These are phyloP conservation scores for Holothuria scabra DNA, from an alignment of 53 echinoderm and acorn worm species.

Conservation along the genomic window DNA sequence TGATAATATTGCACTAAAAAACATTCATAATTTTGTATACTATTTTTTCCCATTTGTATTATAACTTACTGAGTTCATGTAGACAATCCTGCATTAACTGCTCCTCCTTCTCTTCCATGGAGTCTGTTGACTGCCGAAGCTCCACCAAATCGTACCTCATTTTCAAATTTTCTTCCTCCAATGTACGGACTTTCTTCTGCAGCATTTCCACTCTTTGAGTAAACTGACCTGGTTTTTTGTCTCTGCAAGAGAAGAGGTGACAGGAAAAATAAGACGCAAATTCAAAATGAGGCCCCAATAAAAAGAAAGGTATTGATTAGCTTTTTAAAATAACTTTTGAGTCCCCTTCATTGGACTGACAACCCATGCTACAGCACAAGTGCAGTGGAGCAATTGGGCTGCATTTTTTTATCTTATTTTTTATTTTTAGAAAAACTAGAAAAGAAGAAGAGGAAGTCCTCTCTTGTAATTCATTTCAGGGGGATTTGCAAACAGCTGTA, in stretches of 20 bases:
- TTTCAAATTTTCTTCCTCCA: slow-evolving; percentile 96
- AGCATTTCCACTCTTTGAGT: slow-evolving; percentile 85
- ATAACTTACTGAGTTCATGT: slow-evolving; percentile 77
- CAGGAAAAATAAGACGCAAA: background rate
- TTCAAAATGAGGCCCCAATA: background rate
- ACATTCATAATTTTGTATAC: too few species aligned
- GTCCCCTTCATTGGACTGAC: too few species aligned
- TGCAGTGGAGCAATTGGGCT: too few species aligned
- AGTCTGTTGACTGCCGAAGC: slow-evolving; percentile 67
- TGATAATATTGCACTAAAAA: too few species aligned
- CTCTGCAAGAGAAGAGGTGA: background rate
- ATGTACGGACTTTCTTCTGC: slow-evolving; percentile 93
- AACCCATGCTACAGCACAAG: too few species aligned
- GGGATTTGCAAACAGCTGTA: too few species aligned
- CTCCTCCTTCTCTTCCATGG: slow-evolving; percentile 93
- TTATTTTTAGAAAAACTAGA: too few species aligned
- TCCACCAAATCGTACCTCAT: slow-evolving; percentile 85
- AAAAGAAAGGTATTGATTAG: too few species aligned
- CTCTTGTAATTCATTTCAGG: too few species aligned
- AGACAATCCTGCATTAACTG: slow-evolving; percentile 90
- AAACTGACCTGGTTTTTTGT: slow-evolving; percentile 31
- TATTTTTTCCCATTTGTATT: background rate
- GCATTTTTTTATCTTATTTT: too few species aligned
- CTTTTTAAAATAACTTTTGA: too few species aligned
- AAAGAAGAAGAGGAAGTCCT: too few species aligned